Evolutionary conservation across 2,888 invertebrate genomes (phyloP).

Genomic region (Drosophila pullipes): DNA sequence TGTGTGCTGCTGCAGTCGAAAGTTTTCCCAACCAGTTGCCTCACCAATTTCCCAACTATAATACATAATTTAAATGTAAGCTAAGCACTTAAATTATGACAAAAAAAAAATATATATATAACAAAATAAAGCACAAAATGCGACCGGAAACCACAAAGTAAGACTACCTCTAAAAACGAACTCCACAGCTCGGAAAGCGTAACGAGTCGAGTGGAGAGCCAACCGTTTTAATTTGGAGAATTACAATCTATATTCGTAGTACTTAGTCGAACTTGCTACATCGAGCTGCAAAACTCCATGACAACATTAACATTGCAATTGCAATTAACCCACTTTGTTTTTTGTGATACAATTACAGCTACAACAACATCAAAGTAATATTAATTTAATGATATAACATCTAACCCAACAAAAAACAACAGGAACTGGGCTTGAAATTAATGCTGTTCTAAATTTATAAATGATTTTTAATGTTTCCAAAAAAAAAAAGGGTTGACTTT

Average conservation of each 20-base stretch:
- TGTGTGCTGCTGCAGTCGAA: slow-evolving; percentile 15
- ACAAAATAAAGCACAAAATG: slow-evolving; percentile 41
- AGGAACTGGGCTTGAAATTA: slow-evolving; percentile 46
- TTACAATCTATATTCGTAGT: slow-evolving; percentile 33
- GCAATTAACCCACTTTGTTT: slow-evolving; percentile 69
- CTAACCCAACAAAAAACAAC: slow-evolving; percentile 1
- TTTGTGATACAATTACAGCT: background rate
- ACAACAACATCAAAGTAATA: slow-evolving; percentile 9
- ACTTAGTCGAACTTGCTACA: slow-evolving; percentile 44
- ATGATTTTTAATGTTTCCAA: slow-evolving; percentile 3
- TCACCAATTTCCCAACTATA: slow-evolving; percentile 15
- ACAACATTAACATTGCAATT: slow-evolving; percentile 53
- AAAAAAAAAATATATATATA: slow-evolving; percentile 15
- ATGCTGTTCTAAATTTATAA: slow-evolving; percentile 38
- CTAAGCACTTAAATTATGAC: slow-evolving; percentile 57
- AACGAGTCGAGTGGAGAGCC: slow-evolving; percentile 58
- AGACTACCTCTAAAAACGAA: slow-evolving; percentile 13
- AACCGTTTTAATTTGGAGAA: slow-evolving; percentile 64
- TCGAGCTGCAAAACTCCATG: slow-evolving; percentile 46
- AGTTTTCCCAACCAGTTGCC: slow-evolving; percentile 52
- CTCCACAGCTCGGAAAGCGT: slow-evolving; percentile 59
- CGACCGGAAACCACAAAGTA: slow-evolving; percentile 69
- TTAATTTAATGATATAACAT: slow-evolving; percentile 11
- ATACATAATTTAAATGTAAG: slow-evolving; percentile 58
- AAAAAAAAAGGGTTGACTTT: background rate